Conservation (phyloP, 2,113 vertebrate genomes). For the Smithornis capensis region DNA sequence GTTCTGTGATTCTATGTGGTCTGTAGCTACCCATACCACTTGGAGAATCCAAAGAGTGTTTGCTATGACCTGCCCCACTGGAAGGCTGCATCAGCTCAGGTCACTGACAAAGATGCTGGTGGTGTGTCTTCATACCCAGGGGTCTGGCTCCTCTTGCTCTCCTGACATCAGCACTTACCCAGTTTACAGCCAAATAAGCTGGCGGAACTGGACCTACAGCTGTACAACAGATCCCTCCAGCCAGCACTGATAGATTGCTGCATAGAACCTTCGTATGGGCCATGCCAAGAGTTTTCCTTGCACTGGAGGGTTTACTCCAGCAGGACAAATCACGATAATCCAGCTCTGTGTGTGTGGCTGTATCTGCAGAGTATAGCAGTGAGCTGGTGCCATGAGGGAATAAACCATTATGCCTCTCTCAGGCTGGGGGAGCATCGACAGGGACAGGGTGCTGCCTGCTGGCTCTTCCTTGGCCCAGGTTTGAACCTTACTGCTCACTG, state of each 20-base stretch:
- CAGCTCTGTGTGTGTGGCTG: not conserved
- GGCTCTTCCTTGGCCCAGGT: not conserved
- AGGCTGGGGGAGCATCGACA: not conserved
- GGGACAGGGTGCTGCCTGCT: not conserved
- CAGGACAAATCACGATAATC: not conserved
- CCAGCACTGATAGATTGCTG: not conserved
- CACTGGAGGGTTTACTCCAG: not conserved
- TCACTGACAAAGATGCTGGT: not conserved
- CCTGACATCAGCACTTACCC: not conserved
- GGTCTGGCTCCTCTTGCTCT: not conserved
- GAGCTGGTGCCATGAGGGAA: not conserved
- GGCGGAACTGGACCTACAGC: not conserved
- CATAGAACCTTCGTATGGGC: not conserved
- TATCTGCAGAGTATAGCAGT: not conserved
- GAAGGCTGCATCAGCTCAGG: not conserved
- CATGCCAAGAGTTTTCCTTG: not conserved
- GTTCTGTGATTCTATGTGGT: not conserved
- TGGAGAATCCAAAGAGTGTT: not conserved
- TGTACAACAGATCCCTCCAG: not conserved
- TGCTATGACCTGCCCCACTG: not conserved
- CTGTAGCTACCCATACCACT: not conserved
- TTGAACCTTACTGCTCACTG: not conserved
- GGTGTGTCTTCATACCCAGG: not conserved
- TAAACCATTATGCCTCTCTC: not conserved
- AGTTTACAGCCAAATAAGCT: not conserved